Evolutionary conservation across 2,113 vertebrate genomes (phyloP).

Genomic region (Ornithorhynchus anatinus): DNA sequence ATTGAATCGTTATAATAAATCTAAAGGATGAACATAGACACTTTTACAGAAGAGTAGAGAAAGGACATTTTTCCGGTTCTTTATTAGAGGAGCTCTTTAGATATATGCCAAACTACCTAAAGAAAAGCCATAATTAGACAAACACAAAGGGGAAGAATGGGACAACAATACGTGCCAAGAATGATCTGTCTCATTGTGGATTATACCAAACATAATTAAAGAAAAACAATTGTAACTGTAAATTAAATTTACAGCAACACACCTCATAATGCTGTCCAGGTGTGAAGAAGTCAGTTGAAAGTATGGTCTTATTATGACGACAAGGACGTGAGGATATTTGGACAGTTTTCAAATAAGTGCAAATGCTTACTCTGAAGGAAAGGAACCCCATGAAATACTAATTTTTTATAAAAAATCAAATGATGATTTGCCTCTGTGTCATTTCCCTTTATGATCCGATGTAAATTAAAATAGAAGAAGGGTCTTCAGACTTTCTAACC

Average conservation of each 20-base stretch:
- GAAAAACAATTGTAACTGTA: slow-evolving; percentile 61
- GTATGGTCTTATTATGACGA: slow-evolving; percentile 36
- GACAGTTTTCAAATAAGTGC: slow-evolving; percentile 50
- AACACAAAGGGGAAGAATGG: slow-evolving; percentile 43
- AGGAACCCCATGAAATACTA: too few species aligned
- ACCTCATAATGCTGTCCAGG: slow-evolving; percentile 66
- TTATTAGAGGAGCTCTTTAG: slow-evolving; percentile 60
- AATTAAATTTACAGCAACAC: slow-evolving; percentile 63
- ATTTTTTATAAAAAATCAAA: too few species aligned
- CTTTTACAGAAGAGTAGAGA: slow-evolving; percentile 61
- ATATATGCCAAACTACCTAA: slow-evolving; percentile 62
- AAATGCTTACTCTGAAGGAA: slow-evolving; percentile 47
- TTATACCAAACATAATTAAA: slow-evolving; percentile 60
- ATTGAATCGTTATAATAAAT: slow-evolving; percentile 55
- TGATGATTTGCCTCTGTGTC: too few species aligned
- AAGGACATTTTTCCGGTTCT: slow-evolving; percentile 66
- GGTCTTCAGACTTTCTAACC: too few species aligned
- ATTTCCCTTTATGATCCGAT: too few species aligned
- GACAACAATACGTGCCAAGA: slow-evolving; percentile 51
- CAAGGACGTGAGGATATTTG: slow-evolving; percentile 25
- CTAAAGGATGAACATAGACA: slow-evolving; percentile 53
- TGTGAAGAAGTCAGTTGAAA: slow-evolving; percentile 64
- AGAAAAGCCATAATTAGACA: slow-evolving; percentile 64
- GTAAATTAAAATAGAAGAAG: too few species aligned
- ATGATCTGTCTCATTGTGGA: slow-evolving; percentile 59